Evolutionary conservation across 2,888 invertebrate species (phyloP), one percentile per base, ranked within the genome.

Genomic region (Drosophila colorata): DNA sequence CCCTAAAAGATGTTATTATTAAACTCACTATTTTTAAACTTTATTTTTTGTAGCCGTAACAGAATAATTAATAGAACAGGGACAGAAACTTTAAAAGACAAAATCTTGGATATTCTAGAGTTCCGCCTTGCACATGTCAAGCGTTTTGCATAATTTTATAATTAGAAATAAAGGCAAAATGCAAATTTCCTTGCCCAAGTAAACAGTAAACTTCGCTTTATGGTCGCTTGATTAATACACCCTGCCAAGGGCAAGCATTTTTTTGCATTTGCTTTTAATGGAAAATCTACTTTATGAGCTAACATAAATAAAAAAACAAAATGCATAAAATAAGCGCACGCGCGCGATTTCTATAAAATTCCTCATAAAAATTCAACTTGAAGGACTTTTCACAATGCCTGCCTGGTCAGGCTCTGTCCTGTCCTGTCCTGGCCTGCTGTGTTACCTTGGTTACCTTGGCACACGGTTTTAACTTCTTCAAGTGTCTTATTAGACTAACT

Each of bases 401-500:
- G 31, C 3, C n/a, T 9, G 16, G 9, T 16, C 16, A 4, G 16
- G 33, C 33, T 38, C 16, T 31, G 25, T 23, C 14, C 23, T 5
- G 25, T 3, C n/a, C 8, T 7, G 16, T 3, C 7, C 25, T 7
- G 25, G 7, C 28, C 23, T 1, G 13, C 9, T 40, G 14, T 51
- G 33, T 1, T 46, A 52, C 43, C 25, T 28, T 28, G 7, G 14
- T 38, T 40, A 55, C 49, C 59, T 57, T 59, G 51, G 23, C 41
- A 49, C 23, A 41, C 25, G 31, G 44, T 14, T 51, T 35, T 43
- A 51, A 44, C 38, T 67, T n/a, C 35, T 53, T 75, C 68, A 87
- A 79, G 88, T 79, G 68, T 74, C 79, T 69, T 70, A 84, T 86
- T 82, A 72, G 57, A 55, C 61, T 76, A 78, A 84, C 88, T 88